Conservation (phyloP, 1,140 invertebrate species). For the Portunus trituberculatus region DNA sequence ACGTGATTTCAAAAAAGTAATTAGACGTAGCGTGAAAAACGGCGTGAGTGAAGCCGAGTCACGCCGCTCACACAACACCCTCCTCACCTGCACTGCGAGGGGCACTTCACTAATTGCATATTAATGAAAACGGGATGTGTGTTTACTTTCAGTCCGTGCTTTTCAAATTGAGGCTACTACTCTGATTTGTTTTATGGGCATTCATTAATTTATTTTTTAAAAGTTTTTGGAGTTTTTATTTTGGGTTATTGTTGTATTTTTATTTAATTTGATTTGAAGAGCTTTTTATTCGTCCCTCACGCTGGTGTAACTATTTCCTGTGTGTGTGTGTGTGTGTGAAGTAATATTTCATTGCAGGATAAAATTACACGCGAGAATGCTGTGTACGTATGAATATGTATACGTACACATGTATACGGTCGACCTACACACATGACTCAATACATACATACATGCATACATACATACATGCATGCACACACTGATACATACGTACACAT, state of each 20-base stretch:
- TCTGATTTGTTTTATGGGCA: not conserved
- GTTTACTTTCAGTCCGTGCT: not conserved
- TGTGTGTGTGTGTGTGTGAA: not conserved
- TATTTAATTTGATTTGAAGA: no score
- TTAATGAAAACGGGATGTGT: not conserved
- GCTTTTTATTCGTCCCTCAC: no score
- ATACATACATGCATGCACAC: constrained; percentile 42
- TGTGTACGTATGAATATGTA: not conserved
- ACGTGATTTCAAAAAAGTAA: no score
- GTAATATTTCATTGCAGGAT: not conserved
- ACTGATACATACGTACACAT: not conserved
- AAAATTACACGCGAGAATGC: not conserved
- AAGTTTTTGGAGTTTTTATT: no score
- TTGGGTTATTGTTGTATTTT: no score
- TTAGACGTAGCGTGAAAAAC: no score
- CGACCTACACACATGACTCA: not conserved
- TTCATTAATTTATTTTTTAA: not conserved
- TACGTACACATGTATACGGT: not conserved
- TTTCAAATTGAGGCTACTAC: not conserved
- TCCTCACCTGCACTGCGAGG: no score
- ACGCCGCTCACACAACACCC: no score
- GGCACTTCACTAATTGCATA: not conserved
- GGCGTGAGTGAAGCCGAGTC: no score
- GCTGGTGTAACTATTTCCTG: no score
- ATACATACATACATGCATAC: constrained; percentile 41